Conservation (phyloP, 2,113 vertebrate genomes). For the Collichthys lucidus region DNA sequence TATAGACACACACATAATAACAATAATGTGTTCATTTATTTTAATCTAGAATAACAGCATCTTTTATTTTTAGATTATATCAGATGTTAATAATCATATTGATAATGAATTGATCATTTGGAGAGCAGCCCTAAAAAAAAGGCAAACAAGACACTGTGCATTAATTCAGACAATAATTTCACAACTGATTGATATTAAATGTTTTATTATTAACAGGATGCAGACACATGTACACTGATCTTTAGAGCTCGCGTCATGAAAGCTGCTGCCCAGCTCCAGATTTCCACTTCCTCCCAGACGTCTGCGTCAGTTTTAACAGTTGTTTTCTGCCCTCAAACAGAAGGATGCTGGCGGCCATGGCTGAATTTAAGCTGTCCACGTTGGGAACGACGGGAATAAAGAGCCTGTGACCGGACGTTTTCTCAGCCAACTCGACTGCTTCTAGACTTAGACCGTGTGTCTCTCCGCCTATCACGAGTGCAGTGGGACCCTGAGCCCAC, state of each 20-base stretch:
- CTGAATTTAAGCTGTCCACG: conserved; percentile 92
- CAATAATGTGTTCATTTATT: too few species aligned
- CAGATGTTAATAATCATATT: background rate
- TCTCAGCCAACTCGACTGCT: conserved; percentile 84
- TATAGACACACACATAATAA: too few species aligned
- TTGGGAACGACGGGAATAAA: conserved; percentile 87
- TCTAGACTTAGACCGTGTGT: conserved; percentile 88
- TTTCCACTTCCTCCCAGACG: conserved; percentile 45
- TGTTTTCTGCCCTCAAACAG: conserved; percentile 94
- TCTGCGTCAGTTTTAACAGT: conserved; percentile 66
- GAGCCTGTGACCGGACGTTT: conserved; percentile 84
- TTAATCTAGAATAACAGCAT: too few species aligned
- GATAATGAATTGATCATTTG: background rate
- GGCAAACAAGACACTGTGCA: background rate
- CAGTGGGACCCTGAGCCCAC: conserved; percentile 86
- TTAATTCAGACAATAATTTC: background rate
- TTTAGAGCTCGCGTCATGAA: conserved; percentile 25
- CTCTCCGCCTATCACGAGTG: conserved; percentile 92
- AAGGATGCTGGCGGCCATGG: conserved; percentile 91
- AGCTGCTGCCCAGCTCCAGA: conserved; percentile 34
- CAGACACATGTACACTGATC: too few species aligned
- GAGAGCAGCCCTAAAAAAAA: background rate
- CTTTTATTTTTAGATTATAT: too few species aligned
- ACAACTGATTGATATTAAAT: background rate
- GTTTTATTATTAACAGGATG: conserved; percentile 22